These are phyloP conservation scores for Drosophila picticornis DNA, from an alignment of 2,888 invertebrate genomes.

Conservation along the genomic window DNA sequence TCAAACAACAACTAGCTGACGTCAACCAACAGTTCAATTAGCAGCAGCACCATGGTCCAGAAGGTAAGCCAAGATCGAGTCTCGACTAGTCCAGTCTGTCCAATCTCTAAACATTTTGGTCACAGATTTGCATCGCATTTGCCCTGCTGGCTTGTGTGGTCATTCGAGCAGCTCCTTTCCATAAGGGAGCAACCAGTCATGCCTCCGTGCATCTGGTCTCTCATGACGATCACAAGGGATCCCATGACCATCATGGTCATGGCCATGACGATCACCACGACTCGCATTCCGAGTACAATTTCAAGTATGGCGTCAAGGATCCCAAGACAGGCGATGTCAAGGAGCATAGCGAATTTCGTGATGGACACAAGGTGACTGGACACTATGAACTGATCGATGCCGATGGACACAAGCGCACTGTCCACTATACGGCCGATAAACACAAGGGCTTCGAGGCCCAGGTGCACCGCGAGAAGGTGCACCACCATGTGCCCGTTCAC, in stretches of 20 bases:
- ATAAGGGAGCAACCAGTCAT: constrained; percentile 74
- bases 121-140: constrained; percentile 51
- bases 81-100: neutral
- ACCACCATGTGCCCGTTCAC: constrained; percentile 58
- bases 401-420: constrained; percentile 80
- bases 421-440: constrained; percentile 79
- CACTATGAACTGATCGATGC: constrained; percentile 81
- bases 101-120: neutral
- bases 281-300: constrained; percentile 74
- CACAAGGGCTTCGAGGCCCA: constrained; percentile 78
- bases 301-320: constrained; percentile 77
- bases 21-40: constrained; percentile 56
- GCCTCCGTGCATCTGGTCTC: constrained; percentile 75
- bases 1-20: constrained; percentile 49
- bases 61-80: constrained; percentile 57
- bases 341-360: constrained; percentile 69
- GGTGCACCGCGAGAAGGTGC: constrained; percentile 71
- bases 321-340: constrained; percentile 78
- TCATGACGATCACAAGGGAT: constrained; percentile 70
- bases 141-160: constrained; percentile 57
- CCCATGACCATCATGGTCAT: constrained; percentile 60
- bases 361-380: constrained; percentile 79
- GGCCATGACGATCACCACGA: constrained; percentile 66
- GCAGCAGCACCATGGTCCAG: constrained; percentile 70
- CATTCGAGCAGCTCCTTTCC: constrained; percentile 57